Evolutionary conservation across 2,888 invertebrate genomes (phyloP).

Genomic region (Dorcus parallelipipedus): DNA sequence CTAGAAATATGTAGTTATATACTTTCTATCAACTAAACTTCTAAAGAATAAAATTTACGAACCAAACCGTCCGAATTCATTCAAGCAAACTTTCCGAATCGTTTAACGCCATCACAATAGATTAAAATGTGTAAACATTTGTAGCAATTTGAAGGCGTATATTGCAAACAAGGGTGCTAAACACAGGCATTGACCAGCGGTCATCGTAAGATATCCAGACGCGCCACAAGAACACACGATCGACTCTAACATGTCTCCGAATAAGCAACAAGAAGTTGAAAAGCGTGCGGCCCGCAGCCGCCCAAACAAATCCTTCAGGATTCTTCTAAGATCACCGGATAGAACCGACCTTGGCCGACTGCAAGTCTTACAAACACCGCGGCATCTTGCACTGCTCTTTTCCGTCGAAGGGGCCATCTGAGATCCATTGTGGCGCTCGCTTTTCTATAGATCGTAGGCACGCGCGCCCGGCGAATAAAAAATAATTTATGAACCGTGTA

Average conservation of each 20-base stretch:
- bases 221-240: constrained; percentile 15
- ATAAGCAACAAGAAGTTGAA: constrained; percentile 18
- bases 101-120: constrained; percentile 13
- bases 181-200: constrained; percentile 44
- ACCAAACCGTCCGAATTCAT: too few species aligned
- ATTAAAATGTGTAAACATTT: constrained; percentile 40
- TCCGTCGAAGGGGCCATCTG: constrained; percentile 31
- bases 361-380: constrained; percentile 29
- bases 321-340: constrained; percentile 4
- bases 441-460: constrained; percentile 43
- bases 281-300: constrained; percentile 13
- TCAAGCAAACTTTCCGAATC: not conserved
- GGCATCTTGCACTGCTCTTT: constrained; percentile 40
- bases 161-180: constrained; percentile 49
- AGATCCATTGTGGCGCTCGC: constrained; percentile 34
- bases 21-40: too few species aligned
- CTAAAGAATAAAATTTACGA: too few species aligned
- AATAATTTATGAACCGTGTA: constrained; percentile 42
- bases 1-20: too few species aligned
- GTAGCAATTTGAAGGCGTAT: constrained; percentile 42
- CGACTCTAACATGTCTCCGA: constrained; percentile 8
- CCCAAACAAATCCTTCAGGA: not conserved
- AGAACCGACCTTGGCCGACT: constrained; percentile 25
- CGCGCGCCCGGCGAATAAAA: constrained; percentile 41
- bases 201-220: constrained; percentile 27